phyloP scores from a whole-genome alignment of 2,113 vertebrate genomes.

The Psephotus haematonotus region DNA sequence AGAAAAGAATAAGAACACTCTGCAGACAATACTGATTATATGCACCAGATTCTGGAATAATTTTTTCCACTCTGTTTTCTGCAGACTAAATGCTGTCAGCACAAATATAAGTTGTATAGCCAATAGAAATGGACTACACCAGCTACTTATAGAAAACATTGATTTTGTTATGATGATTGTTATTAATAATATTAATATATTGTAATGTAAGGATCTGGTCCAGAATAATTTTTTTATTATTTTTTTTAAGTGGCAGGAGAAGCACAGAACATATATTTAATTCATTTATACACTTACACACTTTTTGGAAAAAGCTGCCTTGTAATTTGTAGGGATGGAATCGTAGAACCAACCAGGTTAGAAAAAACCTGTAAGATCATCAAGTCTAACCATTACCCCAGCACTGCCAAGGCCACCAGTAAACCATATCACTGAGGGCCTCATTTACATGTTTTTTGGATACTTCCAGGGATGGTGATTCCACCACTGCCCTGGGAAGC shows the following conservation, averaged over 20 bases:
- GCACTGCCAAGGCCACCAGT: neutral
- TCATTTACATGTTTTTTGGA: neutral
- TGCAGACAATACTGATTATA: neutral
- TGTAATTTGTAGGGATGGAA: neutral
- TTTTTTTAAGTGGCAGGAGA: neutral
- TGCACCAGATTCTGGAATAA: neutral
- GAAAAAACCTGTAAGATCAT: neutral
- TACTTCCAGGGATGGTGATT: neutral
- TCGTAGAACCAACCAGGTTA: neutral
- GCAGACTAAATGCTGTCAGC: neutral
- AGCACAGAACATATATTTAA: neutral
- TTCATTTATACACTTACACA: neutral
- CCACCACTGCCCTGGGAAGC: neutral
- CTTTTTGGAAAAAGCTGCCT: neutral
- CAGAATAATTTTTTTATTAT: neutral
- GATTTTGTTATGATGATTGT: neutral
- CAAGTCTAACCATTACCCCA: neutral
- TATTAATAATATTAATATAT: neutral
- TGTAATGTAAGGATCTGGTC: neutral
- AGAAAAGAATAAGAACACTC: neutral
- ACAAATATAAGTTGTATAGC: neutral
- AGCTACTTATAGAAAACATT: neutral
- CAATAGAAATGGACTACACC: neutral
- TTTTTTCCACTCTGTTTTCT: neutral
- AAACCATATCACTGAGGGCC: neutral